These are phyloP conservation scores for Euwallacea fornicatus DNA, from an alignment of 1,140 invertebrate genomes.

Conservation along the genomic window DNA sequence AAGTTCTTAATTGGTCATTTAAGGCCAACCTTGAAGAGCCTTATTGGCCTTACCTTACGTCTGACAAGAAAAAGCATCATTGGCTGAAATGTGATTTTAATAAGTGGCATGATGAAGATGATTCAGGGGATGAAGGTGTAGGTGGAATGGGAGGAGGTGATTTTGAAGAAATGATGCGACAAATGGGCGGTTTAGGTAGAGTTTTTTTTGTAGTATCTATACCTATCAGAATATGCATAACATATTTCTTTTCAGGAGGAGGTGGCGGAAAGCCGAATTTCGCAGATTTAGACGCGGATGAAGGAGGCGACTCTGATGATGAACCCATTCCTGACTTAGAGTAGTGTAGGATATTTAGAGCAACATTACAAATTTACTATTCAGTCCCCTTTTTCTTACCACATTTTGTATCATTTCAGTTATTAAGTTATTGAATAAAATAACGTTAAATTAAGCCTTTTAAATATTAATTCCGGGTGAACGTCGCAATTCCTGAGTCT, in stretches of 20 bases:
- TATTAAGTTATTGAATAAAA: constrained; percentile 36
- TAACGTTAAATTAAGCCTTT: too few relatives aligned
- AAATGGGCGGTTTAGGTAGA: constrained; percentile 52
- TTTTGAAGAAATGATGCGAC: constrained; percentile 54
- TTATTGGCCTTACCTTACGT: constrained; percentile 86
- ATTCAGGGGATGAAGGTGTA: constrained; percentile 52
- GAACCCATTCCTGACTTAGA: constrained; percentile 52
- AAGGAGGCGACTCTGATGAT: constrained; percentile 52
- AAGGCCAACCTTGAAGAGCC: constrained; percentile 69
- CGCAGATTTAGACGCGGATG: constrained; percentile 50
- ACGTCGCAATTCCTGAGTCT: too few relatives aligned
- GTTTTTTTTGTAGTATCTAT: neutral
- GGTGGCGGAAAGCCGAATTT: constrained; percentile 49
- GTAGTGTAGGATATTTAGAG: constrained; percentile 39
- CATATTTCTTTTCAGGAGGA: constrained; percentile 26
- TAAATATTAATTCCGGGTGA: too few relatives aligned
- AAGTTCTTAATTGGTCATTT: neutral
- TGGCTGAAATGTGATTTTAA: constrained; percentile 98
- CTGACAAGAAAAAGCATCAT: constrained; percentile 87
- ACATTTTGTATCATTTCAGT: constrained; percentile 20
- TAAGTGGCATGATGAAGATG: constrained; percentile 93
- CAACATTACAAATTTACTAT: constrained; percentile 8
- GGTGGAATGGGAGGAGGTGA: constrained; percentile 51
- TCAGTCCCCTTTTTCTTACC: constrained; percentile 18
- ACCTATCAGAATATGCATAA: neutral